Base-by-base conservation (phyloP, 2,113 vertebrate genomes). In the Poicephalus meyeri region DNA sequence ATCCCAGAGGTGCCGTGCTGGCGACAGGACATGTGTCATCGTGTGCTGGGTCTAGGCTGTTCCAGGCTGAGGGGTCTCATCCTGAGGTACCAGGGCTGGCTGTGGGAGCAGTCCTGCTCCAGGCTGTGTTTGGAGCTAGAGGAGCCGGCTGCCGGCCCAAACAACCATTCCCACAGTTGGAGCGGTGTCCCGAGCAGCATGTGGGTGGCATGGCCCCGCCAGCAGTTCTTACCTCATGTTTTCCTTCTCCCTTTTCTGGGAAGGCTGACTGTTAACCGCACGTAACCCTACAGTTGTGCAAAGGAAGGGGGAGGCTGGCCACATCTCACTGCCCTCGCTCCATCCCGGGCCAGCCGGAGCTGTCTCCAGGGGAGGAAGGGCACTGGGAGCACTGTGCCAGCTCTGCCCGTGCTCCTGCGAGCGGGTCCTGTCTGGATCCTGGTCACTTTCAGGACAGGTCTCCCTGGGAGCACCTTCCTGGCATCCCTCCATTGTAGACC, bases 161-260 rank as follows among this genome's bases (percentile, higher is more conserved):
- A 4, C 12, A 33, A 28, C 79, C 11, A 6, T 79, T 89, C 81
- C 83, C 93, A 58, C 83, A 93, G 61, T 31, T 84, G 93, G 94
- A 93, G 70, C 83, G 6, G 87, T 16, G 19, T 93, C 91, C 66
- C 8, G 11, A 49, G 95, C 87, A 5, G 63, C 11, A 89, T 31
- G 96, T 95, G 95, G 95, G 95, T 91, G 95, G 89, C 95, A 83
- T 85, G 13, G 93, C 71, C 47, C 81, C 66, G 3, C 93, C 94
- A 88, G n/a, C 95, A 82, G 31, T 80, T 92, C 78, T 96, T 94
- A 79, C 89, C 79, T 96, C 89, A 80, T 94, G 93, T 91, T 93
- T 93, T 89, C 82, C 60, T 74, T 79, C 94, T 64, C 5, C 0
- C 23, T 80, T 76, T 94, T 93, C 91, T 46, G 84, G 93, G 97